Evolutionary conservation across 2,888 invertebrate species (phyloP), one percentile per base, ranked within the genome.

Genomic region (Helobdella robusta): DNA sequence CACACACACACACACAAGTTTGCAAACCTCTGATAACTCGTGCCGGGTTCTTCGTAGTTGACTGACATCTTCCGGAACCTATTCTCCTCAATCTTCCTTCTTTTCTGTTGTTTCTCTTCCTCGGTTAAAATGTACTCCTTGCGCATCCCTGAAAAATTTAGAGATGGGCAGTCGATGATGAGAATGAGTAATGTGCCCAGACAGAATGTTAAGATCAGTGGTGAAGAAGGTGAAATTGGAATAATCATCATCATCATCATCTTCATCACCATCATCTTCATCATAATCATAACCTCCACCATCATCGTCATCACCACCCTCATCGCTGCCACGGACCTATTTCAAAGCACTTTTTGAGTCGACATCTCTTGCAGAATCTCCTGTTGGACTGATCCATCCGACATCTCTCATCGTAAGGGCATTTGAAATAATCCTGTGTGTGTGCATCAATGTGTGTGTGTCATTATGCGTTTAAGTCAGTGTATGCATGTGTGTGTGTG

Each of bases 61-160:
- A 56, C 59, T 2, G 32, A 3, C 52, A 34, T 46, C 59, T 65
- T 59, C 30, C 61, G n/a, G 20, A 40, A 88, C 71, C 91, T 84
- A 77, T 93, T 93, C 74, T 88, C 87, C 77, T 91, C 89, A 68
- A 93, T 91, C 79, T 93, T 92, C 68, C 87, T 85, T 59, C 90
- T 83, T 76, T 94, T 94, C 59, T 75, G 69, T 67, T 73, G 73
- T 70, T 81, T 79, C 75, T 95, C 94, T 74, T 94, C 90, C 64
- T 95, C 95, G 0, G 93, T 90, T 87, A 97, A 89, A 20, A 97
- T 97, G 77, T 91, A 91, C 75, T 95, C 95, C 75, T 94, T 94
- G 71, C 91, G 87, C 97, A 97, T 97, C 1, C 97, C n/a, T n/a
- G n/a, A n/a, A n/a, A n/a, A n/a, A n/a, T n/a, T n/a, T n/a, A n/a